Base-by-base conservation (phyloP, 2,797 vertebrate species). In the Tamandua tetradactyla region DNA sequence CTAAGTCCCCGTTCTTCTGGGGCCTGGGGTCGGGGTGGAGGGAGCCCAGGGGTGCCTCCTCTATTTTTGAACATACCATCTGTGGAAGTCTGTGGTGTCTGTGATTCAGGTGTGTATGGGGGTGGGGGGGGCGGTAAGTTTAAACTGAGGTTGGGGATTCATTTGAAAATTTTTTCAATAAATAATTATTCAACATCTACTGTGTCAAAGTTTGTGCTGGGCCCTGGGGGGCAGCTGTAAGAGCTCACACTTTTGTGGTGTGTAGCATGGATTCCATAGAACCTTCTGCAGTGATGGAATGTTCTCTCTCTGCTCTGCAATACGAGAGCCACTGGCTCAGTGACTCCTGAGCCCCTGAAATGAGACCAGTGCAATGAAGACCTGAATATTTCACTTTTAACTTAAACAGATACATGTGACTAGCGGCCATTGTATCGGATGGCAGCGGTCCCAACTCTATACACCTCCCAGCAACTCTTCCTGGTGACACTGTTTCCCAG, bases 1-100 rank as follows among this genome's bases (percentile, higher is more conserved):
- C 97, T 99, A 98, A 97, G 4, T 10, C 2, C 10, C n/a, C 0
- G 18, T 37, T 27, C 2, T 1, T 25, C 20, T 0, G 0, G 32
- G 25, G 3, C 18, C 5, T 15, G 18, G 42, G 40, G 7, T 12
- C 5, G 0, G 18, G 35, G 11, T 32, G 3, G 15, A 7, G 14
- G 89, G 59, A 7, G 14, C 42, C 3, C 25, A 1, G 74, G 59
- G 27, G 17, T 5, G 1, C 17, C 20, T 1, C 44, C 82, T 35
- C 55, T 17, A 2, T 4, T 2, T 8, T 9, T 30, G 2, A 1
- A 27, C 35, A 47, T 2, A 13, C 5, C n/a, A 37, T 27, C 7
- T 44, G 40, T 4, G 37, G n/a, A 32, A 4, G 25, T 27, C 22
- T 59, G 32, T n/a, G 75, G 49, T 18, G 17, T 66, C 84, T 52